Base-by-base conservation (phyloP, 2,797 vertebrate species). In the Myotis myotis region DNA sequence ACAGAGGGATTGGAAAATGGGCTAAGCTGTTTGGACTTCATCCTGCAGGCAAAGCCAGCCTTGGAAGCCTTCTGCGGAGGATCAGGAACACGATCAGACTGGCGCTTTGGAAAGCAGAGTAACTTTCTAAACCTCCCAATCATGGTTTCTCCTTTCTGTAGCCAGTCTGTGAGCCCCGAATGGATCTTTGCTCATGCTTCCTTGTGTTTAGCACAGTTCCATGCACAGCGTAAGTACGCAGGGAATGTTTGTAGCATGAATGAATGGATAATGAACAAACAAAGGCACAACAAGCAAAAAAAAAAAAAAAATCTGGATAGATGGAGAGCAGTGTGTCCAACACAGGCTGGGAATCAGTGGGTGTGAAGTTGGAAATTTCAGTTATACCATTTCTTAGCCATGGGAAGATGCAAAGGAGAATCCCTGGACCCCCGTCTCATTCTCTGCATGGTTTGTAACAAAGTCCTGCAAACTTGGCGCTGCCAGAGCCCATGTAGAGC, bases 11-110 rank as follows among this genome's bases (percentile, higher is more conserved):
- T 81, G 60, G 41, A 85, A 62, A 66, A 60, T 12, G 70, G 66
- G 49, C 71, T 74, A 47, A 51, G 38, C 30, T 82, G 6, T 75
- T 89, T 91, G 93, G 38, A 49, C 85, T 95, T 93, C 53, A 75
- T 95, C 82, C 68, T 84, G 44, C 53, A 85, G 83, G 71, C 89
- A 60, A 76, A 94, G 19, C 15, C 36, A 94, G 20, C n/a, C 47
- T 83, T 66, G 71, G 78, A 74, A 87, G 64, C 44, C 78, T 60
- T 93, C 93, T 33, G 66, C 70, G 25, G 71, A 89, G 7, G 25
- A 82, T 78, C 55, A 60, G 70, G 94, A 81, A 72, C 38, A 16
- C 23, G 12, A 78, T 66, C 51, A 74, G 53, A 75, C 38, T 70
- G 51, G 55, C 4, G 10, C 76, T 92, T 94, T 76, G 75, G 76